Evolutionary conservation across 2,113 vertebrate species (phyloP).

Genomic region (Melanerpes formicivorus): DNA sequence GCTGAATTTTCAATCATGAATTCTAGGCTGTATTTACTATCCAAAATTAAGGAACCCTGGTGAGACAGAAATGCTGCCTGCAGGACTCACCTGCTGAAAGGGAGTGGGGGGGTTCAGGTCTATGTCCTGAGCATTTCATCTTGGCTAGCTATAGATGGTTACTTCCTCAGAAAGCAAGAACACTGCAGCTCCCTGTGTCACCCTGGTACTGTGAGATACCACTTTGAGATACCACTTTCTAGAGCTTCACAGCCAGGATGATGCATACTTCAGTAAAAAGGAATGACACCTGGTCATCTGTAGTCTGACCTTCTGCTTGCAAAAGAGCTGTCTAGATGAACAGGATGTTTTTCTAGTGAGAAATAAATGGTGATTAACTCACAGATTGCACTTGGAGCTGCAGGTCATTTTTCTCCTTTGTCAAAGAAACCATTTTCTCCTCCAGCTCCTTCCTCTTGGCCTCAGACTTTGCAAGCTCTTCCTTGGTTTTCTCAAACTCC

Average conservation of each 20-base stretch:
- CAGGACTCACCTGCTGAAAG: neutral
- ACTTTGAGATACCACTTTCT: neutral
- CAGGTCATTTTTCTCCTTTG: slow-evolving; percentile 89
- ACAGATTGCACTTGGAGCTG: slow-evolving; percentile 88
- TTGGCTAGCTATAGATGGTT: neutral
- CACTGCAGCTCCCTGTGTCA: neutral
- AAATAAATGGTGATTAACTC: slow-evolving; percentile 6
- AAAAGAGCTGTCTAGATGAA: neutral
- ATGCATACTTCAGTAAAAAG: neutral
- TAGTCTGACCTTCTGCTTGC: neutral
- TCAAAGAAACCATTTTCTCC: slow-evolving; percentile 78
- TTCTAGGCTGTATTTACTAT: neutral
- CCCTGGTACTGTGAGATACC: neutral
- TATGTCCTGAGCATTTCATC: neutral
- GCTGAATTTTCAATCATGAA: neutral
- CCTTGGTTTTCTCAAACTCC: slow-evolving; percentile 89
- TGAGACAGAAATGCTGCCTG: neutral
- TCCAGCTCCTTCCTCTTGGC: slow-evolving; percentile 85
- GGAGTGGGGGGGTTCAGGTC: neutral
- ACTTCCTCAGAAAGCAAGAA: neutral
- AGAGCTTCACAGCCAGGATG: neutral
- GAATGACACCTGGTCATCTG: neutral
- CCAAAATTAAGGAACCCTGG: neutral
- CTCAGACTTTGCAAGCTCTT: slow-evolving; percentile 85
- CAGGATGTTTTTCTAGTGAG: neutral